Conservation (phyloP, 2,113 vertebrate species). For the Lophochroa leadbeateri region DNA sequence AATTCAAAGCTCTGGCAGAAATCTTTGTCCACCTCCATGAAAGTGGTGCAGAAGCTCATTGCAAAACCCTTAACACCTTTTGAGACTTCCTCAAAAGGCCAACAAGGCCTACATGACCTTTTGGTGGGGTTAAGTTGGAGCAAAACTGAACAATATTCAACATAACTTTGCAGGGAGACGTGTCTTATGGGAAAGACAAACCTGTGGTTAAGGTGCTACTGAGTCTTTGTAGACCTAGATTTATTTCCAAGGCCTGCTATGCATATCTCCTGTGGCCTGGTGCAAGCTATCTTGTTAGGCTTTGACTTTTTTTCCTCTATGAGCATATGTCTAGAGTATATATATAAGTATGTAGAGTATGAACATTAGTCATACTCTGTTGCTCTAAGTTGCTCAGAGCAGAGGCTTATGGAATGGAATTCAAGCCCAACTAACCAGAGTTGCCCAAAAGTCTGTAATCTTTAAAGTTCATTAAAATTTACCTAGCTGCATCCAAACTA, state of each 20-base stretch:
- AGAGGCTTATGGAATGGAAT: background rate
- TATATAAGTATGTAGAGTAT: background rate
- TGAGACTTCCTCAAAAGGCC: background rate
- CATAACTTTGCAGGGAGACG: background rate
- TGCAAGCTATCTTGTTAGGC: background rate
- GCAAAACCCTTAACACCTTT: background rate
- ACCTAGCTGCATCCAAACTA: background rate
- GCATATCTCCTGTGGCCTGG: background rate
- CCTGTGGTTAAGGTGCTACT: background rate
- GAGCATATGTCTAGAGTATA: background rate
- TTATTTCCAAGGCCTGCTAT: background rate
- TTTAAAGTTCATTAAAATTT: background rate
- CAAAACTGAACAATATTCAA: background rate
- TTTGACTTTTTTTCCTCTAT: background rate
- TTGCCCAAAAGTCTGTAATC: background rate
- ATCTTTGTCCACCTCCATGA: background rate
- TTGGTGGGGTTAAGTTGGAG: background rate
- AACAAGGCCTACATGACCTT: background rate
- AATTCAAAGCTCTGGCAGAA: background rate
- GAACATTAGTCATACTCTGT: background rate
- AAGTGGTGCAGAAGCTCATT: background rate
- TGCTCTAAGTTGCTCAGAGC: background rate
- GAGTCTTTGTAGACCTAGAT: background rate
- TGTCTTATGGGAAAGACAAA: background rate
- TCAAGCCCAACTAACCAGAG: background rate